These are phyloP conservation scores for Prionailurus viverrinus DNA, from an alignment of 2,113 vertebrate genomes.

Conservation along the genomic window DNA sequence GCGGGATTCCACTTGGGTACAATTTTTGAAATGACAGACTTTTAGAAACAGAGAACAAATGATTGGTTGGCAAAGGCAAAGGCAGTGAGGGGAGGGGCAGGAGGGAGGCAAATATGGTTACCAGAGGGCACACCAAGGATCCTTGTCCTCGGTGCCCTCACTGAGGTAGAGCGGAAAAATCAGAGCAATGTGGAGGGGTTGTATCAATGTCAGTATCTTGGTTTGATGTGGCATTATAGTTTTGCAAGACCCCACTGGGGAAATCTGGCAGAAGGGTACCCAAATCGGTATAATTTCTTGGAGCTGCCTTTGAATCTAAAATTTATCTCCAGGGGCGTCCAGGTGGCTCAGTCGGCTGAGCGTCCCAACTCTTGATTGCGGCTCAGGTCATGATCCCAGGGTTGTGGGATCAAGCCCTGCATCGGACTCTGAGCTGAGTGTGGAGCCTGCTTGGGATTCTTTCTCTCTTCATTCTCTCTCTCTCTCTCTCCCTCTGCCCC, in stretches of 20 bases:
- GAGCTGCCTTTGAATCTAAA: background rate
- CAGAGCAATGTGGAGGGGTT: background rate
- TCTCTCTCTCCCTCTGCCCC: too few species aligned
- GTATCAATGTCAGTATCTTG: fast-evolving
- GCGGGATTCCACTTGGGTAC: background rate
- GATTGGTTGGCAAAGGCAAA: background rate
- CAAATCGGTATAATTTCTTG: background rate
- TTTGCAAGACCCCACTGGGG: background rate
- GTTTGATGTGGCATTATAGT: background rate
- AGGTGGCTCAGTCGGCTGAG: too few species aligned
- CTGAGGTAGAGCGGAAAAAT: background rate
- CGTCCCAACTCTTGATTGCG: too few species aligned
- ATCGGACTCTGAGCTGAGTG: too few species aligned
- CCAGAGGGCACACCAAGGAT: background rate
- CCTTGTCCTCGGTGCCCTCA: too few species aligned
- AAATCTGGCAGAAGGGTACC: background rate
- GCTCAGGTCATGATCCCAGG: too few species aligned
- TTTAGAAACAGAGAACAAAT: background rate
- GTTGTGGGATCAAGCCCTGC: too few species aligned
- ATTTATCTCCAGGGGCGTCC: background rate
- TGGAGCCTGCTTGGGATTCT: too few species aligned
- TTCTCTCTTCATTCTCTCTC: too few species aligned
- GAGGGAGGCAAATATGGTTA: too few species aligned
- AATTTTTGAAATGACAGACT: background rate
- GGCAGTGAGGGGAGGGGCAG: background rate